Percentiles rank a stretch among this genome's conserved stretches.
These are phyloP conservation scores for Apteryx owenii DNA, from an alignment of 2,113 vertebrate genomes.

Conservation along the genomic window DNA sequence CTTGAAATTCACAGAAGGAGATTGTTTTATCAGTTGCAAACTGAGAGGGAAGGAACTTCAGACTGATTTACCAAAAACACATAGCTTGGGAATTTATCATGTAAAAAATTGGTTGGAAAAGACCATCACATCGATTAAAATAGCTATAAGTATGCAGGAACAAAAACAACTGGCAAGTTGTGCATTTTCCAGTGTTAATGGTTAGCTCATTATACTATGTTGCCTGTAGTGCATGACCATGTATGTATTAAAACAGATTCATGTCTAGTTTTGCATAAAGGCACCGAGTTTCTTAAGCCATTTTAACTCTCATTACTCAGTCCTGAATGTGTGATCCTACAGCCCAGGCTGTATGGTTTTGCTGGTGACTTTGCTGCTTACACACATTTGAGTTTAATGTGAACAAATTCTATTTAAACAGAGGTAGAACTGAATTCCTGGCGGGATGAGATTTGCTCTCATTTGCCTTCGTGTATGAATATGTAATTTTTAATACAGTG, in stretches of 20 bases:
- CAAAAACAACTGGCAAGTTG: neutral
- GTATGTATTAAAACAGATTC: neutral
- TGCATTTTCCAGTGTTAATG: neutral
- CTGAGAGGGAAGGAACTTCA: neutral
- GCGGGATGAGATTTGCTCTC: neutral
- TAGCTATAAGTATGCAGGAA: neutral
- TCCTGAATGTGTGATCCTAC: neutral
- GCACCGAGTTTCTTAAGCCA: neutral
- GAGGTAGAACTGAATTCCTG: neutral
- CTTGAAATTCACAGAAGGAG: neutral
- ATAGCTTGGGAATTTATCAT: neutral
- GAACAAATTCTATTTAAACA: neutral
- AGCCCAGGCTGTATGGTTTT: neutral
- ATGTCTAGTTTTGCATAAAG: neutral
- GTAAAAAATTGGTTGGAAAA: neutral
- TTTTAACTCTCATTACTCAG: neutral
- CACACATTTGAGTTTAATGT: neutral
- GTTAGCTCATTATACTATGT: neutral
- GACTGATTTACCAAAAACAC: neutral
- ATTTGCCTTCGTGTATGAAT: neutral
- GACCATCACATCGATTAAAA: neutral
- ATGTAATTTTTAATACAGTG: neutral
- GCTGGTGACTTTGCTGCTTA: accelerated
- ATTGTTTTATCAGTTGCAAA: neutral
- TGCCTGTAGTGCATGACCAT: neutral